phyloP scores from a whole-genome alignment of 2,888 invertebrate genomes.

The Polietes domitor region DNA sequence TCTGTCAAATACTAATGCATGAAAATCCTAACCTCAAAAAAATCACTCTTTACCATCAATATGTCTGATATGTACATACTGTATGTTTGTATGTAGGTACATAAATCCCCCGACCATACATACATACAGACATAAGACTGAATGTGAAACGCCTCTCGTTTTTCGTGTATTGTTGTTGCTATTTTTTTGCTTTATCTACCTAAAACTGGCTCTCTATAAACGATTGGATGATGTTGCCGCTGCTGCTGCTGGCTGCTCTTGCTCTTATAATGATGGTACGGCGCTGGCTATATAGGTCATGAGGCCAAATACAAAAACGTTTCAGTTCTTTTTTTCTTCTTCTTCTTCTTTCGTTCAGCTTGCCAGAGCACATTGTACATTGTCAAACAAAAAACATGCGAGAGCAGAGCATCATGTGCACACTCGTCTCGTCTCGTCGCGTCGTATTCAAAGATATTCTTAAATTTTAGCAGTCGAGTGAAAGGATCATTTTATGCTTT shows the following conservation, averaged over 20 bases:
- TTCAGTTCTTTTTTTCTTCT: not conserved
- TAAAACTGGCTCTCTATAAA: not conserved
- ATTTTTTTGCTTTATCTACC: not conserved
- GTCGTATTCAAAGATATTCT: not conserved
- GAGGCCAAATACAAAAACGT: constrained; percentile 26
- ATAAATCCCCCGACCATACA: not conserved
- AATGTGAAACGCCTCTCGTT: constrained; percentile 19
- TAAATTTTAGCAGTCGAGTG: not conserved
- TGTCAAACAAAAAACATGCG: not conserved
- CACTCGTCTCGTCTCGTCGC: no score
- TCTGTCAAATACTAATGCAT: no score
- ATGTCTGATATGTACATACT: no score
- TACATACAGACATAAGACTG: no score
- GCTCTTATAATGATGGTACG: constrained; percentile 7
- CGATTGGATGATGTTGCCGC: constrained; percentile 8
- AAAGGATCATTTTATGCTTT: constrained; percentile 25
- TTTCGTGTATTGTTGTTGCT: not conserved
- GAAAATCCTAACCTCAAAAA: no score
- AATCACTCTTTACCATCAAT: no score
- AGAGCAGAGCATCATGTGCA: not conserved
- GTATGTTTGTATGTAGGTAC: not conserved
- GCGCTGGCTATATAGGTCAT: constrained; percentile 36
- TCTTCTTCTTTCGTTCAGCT: not conserved
- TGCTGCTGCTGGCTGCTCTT: no score
- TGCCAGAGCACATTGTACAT: not conserved